Evolutionary conservation across 2,888 invertebrate genomes (phyloP).

Genomic region (Plagiodera versicolora): DNA sequence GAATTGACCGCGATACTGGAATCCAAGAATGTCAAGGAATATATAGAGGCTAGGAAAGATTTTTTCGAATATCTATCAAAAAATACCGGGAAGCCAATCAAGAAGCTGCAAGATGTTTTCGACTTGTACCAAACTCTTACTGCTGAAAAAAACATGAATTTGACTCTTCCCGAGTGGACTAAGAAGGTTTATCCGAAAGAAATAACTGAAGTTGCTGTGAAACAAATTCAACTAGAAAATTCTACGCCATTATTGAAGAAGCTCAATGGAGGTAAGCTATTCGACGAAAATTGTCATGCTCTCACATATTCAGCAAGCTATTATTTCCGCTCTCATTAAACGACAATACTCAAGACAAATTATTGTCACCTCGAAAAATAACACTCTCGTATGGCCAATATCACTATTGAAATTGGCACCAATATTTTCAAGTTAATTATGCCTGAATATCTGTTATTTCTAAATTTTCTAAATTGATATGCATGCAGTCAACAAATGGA

Average conservation of each 20-base stretch:
- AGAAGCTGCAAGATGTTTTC: conserved; percentile 53
- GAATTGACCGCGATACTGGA: conserved; percentile 29
- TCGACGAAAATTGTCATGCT: no score
- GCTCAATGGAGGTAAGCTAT: conserved; percentile 56
- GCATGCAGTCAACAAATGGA: no score
- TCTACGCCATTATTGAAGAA: conserved; percentile 47
- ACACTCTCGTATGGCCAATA: no score
- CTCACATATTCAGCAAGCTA: no score
- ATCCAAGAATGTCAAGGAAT: conserved; percentile 2
- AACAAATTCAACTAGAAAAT: conserved; percentile 53
- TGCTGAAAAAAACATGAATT: conserved; percentile 66
- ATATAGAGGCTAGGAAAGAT: conserved; percentile 55
- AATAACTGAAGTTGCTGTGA: conserved; percentile 46
- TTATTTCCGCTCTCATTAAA: no score
- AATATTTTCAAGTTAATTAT: no score
- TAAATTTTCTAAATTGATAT: no score
- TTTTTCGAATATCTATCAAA: conserved; percentile 65
- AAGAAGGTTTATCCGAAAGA: conserved; percentile 59
- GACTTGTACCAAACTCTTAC: conserved; percentile 62
- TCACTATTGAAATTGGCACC: no score
- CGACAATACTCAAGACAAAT: no score
- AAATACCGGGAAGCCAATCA: conserved; percentile 61
- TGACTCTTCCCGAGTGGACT: conserved; percentile 36
- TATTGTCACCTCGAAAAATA: no score
- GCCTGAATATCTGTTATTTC: no score